These are phyloP conservation scores for Caenorhabditis sp. DNA, from an alignment of 2,888 invertebrate genomes.

Conservation along the genomic window DNA sequence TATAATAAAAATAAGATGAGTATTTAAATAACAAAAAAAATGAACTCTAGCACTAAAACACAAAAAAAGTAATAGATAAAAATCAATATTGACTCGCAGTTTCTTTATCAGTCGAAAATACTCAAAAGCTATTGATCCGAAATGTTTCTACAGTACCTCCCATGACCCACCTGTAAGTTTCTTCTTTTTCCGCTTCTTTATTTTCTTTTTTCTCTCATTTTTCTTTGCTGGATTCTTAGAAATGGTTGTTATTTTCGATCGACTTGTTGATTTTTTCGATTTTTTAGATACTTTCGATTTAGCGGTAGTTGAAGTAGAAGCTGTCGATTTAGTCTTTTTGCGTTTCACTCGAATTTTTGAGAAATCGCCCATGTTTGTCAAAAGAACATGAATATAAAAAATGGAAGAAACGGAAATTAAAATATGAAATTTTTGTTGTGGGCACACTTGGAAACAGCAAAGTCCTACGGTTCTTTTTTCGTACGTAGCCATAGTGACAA, in stretches of 20 bases:
- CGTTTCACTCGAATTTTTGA: conserved; percentile 10
- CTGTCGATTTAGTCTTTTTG: conserved; percentile 4
- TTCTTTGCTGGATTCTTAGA: not conserved
- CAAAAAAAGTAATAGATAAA: too few species aligned
- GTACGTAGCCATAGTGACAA: not conserved
- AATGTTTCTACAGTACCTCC: not conserved
- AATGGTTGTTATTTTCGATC: conserved; percentile 2
- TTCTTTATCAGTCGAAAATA: conserved; percentile 6
- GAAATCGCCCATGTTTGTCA: conserved; percentile 11
- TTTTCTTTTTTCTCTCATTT: not conserved
- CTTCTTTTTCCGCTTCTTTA: conserved; percentile 11
- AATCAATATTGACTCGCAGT: too few species aligned
- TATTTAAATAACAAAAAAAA: too few species aligned
- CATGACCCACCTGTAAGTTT: conserved; percentile 4
- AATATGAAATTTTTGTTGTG: not conserved
- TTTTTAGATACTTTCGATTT: conserved; percentile 3
- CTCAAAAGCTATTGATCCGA: conserved; percentile 5
- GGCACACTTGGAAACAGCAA: too few species aligned
- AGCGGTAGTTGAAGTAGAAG: not conserved
- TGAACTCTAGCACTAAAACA: too few species aligned
- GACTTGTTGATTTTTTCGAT: not conserved
- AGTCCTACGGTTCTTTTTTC: not conserved
- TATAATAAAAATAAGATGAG: too few species aligned
- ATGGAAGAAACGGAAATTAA: not conserved
- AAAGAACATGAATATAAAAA: not conserved